Evolutionary conservation across 1,140 invertebrate species (phyloP), one percentile per base, ranked within the genome.

Genomic region (Apis florea): DNA sequence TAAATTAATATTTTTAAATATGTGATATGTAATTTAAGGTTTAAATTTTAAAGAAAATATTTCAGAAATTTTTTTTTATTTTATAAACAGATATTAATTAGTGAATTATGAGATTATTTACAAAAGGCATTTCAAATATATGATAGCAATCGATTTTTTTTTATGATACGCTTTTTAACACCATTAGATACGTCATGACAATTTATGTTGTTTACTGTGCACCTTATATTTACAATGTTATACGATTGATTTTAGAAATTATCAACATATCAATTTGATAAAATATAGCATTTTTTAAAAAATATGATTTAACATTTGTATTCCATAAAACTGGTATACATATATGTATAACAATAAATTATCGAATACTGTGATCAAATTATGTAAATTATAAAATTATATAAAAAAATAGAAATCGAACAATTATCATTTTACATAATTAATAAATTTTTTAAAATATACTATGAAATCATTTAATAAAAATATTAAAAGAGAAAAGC

Each of bases 1-100:
- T 79, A 68, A 71, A 86, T 86, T 83, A 83, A 83, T 77, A 86
- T 85, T 86, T 86, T 80, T 86, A 86, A 80, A 76, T 80, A 83
- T 86, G 53, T 75, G 84, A 86, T 86, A 86, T 86, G 81, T 83
- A 86, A 73, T 82, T 82, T 77, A 77, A 74, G 74, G 58, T 77
- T 77, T 19, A 12, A 82, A 77, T 69, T 77, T 82, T 49, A 70
- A 77, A 76, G 58, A 77, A 51, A 82, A 76, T 61, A 77, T 68
- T 68, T 69, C 47, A 47, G 56, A 69, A 61, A 63, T 77, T 26
- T 49, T 69, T 53, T 56, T 82, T 82, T 79, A 83, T 80, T 87
- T 87, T 74, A 24, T 81, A 59, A 86, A 66, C 84, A 79, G 56
- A 54, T 81, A 80, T 74, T 31, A 40, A 68, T 80, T 75, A 83